Percentiles rank a stretch among this genome's conserved stretches.
phyloP scores from a whole-genome alignment of 1,140 invertebrate genomes.

The Scylla paramamosain region DNA sequence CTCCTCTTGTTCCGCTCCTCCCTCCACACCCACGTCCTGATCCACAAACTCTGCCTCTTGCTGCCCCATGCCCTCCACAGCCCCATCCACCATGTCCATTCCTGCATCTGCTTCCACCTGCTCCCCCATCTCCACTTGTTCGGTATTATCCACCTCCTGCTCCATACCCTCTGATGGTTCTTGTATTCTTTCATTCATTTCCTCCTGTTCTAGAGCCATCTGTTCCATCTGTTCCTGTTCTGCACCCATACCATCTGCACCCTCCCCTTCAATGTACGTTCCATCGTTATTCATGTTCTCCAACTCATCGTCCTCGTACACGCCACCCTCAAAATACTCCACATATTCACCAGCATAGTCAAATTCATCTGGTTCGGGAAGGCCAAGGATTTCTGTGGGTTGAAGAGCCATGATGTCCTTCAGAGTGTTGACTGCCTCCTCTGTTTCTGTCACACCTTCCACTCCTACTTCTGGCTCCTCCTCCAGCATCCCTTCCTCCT shows the following conservation, averaged over 20 bases:
- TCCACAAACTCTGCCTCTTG: no score
- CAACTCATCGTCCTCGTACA: conserved; percentile 72
- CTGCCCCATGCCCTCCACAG: no score
- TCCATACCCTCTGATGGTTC: conserved; percentile 23
- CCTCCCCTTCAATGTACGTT: conserved; percentile 38
- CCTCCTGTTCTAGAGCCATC: conserved; percentile 7
- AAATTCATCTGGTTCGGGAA: conserved; percentile 65
- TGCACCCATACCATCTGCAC: background rate
- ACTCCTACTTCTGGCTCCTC: conserved; percentile 22
- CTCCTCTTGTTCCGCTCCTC: conserved; percentile 14
- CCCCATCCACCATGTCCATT: background rate
- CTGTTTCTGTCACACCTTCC: conserved; percentile 61
- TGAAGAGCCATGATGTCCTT: conserved; percentile 73
- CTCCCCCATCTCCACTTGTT: conserved; percentile 37
- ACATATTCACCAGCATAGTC: conserved; percentile 65
- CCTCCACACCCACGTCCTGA: conserved; percentile 27
- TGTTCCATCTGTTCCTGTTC: conserved; percentile 45
- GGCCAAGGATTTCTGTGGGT: conserved; percentile 70
- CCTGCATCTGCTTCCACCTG: conserved; percentile 23
- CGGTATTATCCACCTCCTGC: background rate
- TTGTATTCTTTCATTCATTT: conserved; percentile 27
- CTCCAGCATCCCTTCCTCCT: conserved; percentile 46
- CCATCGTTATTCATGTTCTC: conserved; percentile 44
- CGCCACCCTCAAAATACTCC: conserved; percentile 74
- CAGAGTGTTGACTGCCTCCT: conserved; percentile 71